phyloP scores from a whole-genome alignment of 2,888 invertebrate species.

The Serrognathus titanus region DNA sequence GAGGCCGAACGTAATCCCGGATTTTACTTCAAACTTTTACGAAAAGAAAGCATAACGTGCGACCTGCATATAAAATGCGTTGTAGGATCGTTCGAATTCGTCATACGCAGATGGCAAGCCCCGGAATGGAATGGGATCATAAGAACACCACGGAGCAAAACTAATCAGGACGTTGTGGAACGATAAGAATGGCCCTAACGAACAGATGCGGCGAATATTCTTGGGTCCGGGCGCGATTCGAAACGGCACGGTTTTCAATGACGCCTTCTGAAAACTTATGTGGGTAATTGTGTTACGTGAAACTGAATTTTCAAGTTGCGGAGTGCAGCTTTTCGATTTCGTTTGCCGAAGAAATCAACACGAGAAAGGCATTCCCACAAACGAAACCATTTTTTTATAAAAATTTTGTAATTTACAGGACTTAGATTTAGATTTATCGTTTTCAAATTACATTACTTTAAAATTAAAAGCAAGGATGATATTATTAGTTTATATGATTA shows the following conservation, averaged over 20 bases:
- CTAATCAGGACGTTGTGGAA: conserved; percentile 44
- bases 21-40: not conserved
- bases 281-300: conserved; percentile 2
- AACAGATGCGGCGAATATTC: conserved; percentile 28
- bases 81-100: conserved; percentile 33
- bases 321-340: not conserved
- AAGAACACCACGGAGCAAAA: conserved; percentile 39
- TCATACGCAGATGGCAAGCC: conserved; percentile 41
- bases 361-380: too few species aligned
- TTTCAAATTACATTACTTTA: too few species aligned
- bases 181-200: conserved; percentile 30
- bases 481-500: too few species aligned
- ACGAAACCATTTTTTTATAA: too few species aligned
- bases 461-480: too few species aligned
- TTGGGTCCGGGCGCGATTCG: conserved; percentile 21
- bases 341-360: too few species aligned
- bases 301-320: not conserved
- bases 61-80: not conserved
- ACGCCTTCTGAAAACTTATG: conserved; percentile 10
- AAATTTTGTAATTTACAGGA: too few species aligned
- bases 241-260: conserved; percentile 23
- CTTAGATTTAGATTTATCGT: too few species aligned
- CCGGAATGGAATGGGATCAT: conserved; percentile 21
- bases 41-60: not conserved
- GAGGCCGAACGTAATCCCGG: not conserved